phyloP scores from a whole-genome alignment of 1,140 invertebrate genomes.

The Venustaconcha ellipsiformis region DNA sequence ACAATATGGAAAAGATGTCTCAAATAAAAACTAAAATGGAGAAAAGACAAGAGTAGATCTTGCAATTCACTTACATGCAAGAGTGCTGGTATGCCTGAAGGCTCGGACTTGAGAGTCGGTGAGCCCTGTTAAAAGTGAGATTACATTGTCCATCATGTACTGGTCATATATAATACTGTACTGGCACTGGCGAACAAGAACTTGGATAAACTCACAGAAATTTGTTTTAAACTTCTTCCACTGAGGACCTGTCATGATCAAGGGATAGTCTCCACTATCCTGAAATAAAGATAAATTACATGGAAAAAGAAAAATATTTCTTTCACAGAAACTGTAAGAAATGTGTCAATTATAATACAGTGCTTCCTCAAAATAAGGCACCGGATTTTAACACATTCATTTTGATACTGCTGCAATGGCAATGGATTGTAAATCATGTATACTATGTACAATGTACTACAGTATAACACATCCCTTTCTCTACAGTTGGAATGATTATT shows the following conservation, averaged over 20 bases:
- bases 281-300: slow-evolving; percentile 55
- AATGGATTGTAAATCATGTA: too few relatives aligned
- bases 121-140: slow-evolving; percentile 95
- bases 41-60: too few relatives aligned
- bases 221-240: slow-evolving; percentile 98
- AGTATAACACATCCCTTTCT: too few relatives aligned
- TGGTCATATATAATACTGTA: slow-evolving; percentile 99
- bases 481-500: too few relatives aligned
- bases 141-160: slow-evolving; percentile 99
- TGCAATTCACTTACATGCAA: slow-evolving; percentile 78
- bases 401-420: too few relatives aligned
- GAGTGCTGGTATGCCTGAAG: slow-evolving; percentile 98
- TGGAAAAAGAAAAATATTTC: neutral
- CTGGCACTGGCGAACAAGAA: slow-evolving; percentile 96
- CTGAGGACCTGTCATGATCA: slow-evolving; percentile 96
- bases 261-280: slow-evolving; percentile 99
- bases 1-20: too few relatives aligned
- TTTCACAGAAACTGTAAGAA: too few relatives aligned
- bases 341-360: too few relatives aligned
- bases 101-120: slow-evolving; percentile 99
- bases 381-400: too few relatives aligned
- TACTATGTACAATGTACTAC: too few relatives aligned
- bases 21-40: too few relatives aligned
- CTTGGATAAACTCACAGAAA: slow-evolving; percentile 98
- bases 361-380: too few relatives aligned